Conservation (phyloP, 2,888 invertebrate species). For the Peribatodes rhomboidaria region DNA sequence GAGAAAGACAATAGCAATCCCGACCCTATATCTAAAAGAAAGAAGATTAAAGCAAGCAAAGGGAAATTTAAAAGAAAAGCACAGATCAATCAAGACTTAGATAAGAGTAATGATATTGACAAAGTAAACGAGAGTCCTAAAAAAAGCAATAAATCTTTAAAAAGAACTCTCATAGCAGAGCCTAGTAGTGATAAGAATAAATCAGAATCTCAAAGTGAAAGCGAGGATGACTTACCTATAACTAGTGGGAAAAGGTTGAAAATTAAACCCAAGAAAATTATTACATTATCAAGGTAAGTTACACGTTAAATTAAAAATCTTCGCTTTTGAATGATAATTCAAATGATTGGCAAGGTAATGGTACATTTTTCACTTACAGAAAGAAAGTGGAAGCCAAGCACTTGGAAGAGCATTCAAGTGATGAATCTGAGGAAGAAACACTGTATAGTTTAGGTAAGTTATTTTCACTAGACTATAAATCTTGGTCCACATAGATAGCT, state of each 20-base stretch:
- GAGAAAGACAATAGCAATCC: slow-evolving; percentile 62
- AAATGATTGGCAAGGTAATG: slow-evolving; percentile 10
- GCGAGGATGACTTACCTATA: slow-evolving; percentile 76
- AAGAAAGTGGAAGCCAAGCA: slow-evolving; percentile 86
- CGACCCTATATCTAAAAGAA: slow-evolving; percentile 67
- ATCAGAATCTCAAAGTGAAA: slow-evolving; percentile 82
- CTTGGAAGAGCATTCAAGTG: slow-evolving; percentile 82
- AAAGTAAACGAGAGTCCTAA: slow-evolving; percentile 61
- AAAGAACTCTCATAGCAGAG: slow-evolving; percentile 71
- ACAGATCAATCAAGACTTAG: slow-evolving; percentile 51
- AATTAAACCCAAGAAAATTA: slow-evolving; percentile 81
- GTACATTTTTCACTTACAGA: slow-evolving; percentile 60
- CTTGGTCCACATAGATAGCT: not conserved
- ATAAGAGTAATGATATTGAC: slow-evolving; percentile 55
- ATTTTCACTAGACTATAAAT: not conserved
- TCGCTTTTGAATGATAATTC: not conserved
- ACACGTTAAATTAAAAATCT: not conserved
- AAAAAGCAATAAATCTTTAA: slow-evolving; percentile 71
- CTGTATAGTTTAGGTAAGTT: slow-evolving; percentile 77
- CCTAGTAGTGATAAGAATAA: slow-evolving; percentile 76
- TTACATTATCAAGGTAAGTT: slow-evolving; percentile 72
- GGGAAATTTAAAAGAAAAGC: slow-evolving; percentile 78
- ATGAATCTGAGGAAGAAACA: slow-evolving; percentile 83
- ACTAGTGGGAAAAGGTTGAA: slow-evolving; percentile 78
- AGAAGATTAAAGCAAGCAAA: slow-evolving; percentile 78